phyloP scores from a whole-genome alignment of 1,140 invertebrate species.

The Vanessa tameamea region DNA sequence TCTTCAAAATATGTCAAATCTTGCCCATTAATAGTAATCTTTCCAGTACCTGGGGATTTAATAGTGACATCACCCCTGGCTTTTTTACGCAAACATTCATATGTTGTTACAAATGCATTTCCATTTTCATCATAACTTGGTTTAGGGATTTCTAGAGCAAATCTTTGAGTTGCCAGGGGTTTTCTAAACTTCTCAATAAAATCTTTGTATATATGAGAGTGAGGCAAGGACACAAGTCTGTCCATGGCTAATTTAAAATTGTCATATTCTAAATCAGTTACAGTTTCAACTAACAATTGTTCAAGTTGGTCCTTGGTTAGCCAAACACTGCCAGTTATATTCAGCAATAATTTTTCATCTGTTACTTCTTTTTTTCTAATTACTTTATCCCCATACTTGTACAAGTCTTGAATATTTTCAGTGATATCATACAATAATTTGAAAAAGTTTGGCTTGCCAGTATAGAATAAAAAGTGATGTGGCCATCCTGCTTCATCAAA shows the following conservation, averaged over 20 bases:
- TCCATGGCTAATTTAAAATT: slow-evolving; percentile 88
- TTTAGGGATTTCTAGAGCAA: slow-evolving; percentile 82
- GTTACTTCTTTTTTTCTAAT: slow-evolving; percentile 82
- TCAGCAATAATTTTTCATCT: slow-evolving; percentile 83
- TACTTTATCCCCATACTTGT: slow-evolving; percentile 86
- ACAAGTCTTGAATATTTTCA: slow-evolving; percentile 83
- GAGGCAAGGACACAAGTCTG: slow-evolving; percentile 86
- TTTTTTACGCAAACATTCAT: slow-evolving; percentile 87
- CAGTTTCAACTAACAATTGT: slow-evolving; percentile 84
- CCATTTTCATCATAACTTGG: slow-evolving; percentile 86
- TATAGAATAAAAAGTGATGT: slow-evolving; percentile 94
- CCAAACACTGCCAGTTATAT: slow-evolving; percentile 82
- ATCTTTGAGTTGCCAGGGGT: slow-evolving; percentile 79
- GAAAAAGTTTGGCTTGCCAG: slow-evolving; percentile 91
- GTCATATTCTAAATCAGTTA: slow-evolving; percentile 87
- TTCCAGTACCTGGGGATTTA: slow-evolving; percentile 88
- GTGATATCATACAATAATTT: slow-evolving; percentile 88
- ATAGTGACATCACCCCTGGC: slow-evolving; percentile 85
- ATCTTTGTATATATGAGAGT: slow-evolving; percentile 84
- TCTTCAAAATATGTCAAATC: slow-evolving; percentile 88
- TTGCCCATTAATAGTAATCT: slow-evolving; percentile 90
- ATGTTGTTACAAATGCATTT: slow-evolving; percentile 84
- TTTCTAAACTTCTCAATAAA: slow-evolving; percentile 88
- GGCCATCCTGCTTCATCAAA: slow-evolving; percentile 95
- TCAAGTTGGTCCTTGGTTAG: slow-evolving; percentile 86